phyloP scores from a whole-genome alignment of 2,888 invertebrate genomes.

The Nyleta sp. region DNA sequence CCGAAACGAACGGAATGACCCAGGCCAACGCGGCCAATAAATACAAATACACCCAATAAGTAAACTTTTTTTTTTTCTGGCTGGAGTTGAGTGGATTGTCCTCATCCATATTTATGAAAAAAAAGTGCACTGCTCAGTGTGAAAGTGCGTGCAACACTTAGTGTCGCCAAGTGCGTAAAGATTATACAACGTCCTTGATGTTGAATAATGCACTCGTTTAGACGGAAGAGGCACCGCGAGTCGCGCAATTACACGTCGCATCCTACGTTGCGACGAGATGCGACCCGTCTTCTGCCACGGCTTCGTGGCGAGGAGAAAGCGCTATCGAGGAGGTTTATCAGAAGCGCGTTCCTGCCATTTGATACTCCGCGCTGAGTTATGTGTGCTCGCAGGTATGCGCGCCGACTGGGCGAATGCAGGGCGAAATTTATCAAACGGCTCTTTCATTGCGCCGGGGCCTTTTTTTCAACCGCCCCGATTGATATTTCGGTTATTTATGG shows the following conservation, averaged over 20 bases:
- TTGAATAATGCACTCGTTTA: conserved; percentile 72
- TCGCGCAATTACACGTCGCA: conserved; percentile 60
- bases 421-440: conserved; percentile 20
- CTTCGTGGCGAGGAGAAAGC: conserved; percentile 43
- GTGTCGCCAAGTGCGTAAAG: conserved; percentile 69
- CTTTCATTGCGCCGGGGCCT: not conserved
- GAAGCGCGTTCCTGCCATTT: conserved; percentile 61
- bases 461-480: conserved; percentile 9
- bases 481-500: conserved; percentile 26
- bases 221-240: conserved; percentile 56
- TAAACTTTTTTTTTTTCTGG: no score
- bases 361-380: conserved; percentile 48
- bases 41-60: no score
- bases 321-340: conserved; percentile 58
- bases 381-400: not conserved
- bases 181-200: conserved; percentile 76
- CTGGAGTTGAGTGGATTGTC: conserved; percentile 5
- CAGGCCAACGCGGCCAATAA: no score
- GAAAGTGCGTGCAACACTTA: conserved; percentile 61
- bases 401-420: not conserved
- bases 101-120: conserved; percentile 22
- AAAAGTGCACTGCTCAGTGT: conserved; percentile 40
- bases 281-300: conserved; percentile 34
- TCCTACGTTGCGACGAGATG: conserved; percentile 34
- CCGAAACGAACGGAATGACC: no score